These are phyloP conservation scores for Cossypha niveicapilla DNA, from an alignment of 2,797 vertebrate species.

Conservation along the genomic window DNA sequence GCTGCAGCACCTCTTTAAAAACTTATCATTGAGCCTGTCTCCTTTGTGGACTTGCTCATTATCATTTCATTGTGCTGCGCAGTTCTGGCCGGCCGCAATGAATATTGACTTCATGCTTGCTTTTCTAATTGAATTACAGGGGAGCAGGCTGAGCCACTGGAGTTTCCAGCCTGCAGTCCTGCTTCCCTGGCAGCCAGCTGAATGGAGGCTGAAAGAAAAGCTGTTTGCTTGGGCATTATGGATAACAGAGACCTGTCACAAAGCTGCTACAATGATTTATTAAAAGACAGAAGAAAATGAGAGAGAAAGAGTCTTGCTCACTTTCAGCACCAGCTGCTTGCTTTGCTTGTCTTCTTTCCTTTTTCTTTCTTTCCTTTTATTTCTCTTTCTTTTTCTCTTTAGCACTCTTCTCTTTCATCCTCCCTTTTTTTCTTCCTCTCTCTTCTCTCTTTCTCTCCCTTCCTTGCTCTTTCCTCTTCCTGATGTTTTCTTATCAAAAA, in stretches of 20 bases:
- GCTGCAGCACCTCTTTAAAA: conserved; percentile 69
- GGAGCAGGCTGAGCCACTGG: conserved; percentile 57
- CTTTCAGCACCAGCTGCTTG: conserved; percentile 71
- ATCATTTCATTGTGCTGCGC: conserved; percentile 75
- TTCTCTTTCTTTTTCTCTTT: not conserved
- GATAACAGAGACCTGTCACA: conserved; percentile 75
- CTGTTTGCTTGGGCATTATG: conserved; percentile 78
- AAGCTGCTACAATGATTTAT: conserved; percentile 76
- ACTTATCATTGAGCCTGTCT: conserved; percentile 60
- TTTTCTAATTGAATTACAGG: conserved; percentile 82
- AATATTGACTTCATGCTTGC: conserved; percentile 81
- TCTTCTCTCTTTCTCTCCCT: not conserved
- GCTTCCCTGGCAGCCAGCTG: conserved; percentile 71
- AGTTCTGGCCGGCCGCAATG: conserved; percentile 58
- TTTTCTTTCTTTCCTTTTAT: not conserved
- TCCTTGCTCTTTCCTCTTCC: not conserved
- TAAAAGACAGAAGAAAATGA: conserved; percentile 68
- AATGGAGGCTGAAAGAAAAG: conserved; percentile 77
- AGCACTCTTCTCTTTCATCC: not conserved
- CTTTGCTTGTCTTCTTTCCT: not conserved
- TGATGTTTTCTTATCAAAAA: not conserved
- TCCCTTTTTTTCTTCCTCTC: not conserved
- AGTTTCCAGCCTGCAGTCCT: conserved; percentile 66
- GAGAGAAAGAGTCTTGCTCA: conserved; percentile 21
- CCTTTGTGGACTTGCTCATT: conserved; percentile 76